These are phyloP conservation scores for Agrotis puta DNA, from an alignment of 2,888 invertebrate species.

Conservation along the genomic window DNA sequence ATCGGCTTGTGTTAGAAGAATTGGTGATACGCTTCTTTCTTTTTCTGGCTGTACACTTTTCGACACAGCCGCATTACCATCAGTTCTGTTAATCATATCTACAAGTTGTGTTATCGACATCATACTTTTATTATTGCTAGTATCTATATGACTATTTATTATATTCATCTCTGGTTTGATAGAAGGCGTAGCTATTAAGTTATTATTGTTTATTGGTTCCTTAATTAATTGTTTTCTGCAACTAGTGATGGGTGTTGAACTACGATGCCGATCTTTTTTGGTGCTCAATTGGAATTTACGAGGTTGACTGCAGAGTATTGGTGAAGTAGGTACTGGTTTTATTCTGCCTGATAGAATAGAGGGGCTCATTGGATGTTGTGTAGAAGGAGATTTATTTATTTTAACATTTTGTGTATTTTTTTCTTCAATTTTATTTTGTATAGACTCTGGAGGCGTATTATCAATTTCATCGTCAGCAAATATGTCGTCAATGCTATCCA, in stretches of 20 bases:
- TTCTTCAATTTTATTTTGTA: conserved; percentile 29
- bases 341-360: conserved; percentile 82
- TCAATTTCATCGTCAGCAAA: conserved; percentile 83
- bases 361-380: conserved; percentile 76
- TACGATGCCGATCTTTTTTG: conserved; percentile 69
- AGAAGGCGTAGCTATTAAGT: conserved; percentile 40
- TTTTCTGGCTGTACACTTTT: conserved; percentile 52
- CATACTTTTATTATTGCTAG: conserved; percentile 80
- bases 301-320: conserved; percentile 81
- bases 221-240: conserved; percentile 72
- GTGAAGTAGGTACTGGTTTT: conserved; percentile 74
- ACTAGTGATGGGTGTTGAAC: conserved; percentile 70
- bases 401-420: conserved; percentile 36
- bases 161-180: conserved; percentile 46
- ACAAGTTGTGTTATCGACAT: conserved; percentile 87
- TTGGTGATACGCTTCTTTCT: conserved; percentile 81
- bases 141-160: conserved; percentile 65
- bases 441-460: conserved; percentile 61
- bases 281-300: conserved; percentile 76
- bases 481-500: conserved; percentile 82
- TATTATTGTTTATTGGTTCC: conserved; percentile 60
- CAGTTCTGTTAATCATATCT: conserved; percentile 84
- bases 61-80: conserved; percentile 61
- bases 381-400: conserved; percentile 43
- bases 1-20: conserved; percentile 80